Conservation (phyloP, 2,797 vertebrate genomes). For the Girardinus metallicus region DNA sequence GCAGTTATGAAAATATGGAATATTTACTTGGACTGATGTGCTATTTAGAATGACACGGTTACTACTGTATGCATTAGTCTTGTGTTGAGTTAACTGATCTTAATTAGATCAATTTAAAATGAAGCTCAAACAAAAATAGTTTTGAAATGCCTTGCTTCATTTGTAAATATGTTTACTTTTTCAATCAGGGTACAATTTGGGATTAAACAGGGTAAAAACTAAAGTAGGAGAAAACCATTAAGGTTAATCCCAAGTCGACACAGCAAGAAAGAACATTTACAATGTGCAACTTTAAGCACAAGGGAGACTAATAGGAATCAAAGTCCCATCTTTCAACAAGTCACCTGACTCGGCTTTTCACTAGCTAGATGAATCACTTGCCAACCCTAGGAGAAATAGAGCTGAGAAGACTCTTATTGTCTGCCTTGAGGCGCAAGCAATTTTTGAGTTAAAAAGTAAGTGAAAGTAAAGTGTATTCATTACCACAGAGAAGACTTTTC, state of each 20-base stretch:
- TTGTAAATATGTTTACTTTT: neutral
- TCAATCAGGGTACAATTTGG: neutral
- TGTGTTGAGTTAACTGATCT: neutral
- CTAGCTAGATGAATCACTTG: slow-evolving; percentile 67
- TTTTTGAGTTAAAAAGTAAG: slow-evolving; percentile 49
- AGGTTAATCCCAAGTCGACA: slow-evolving; percentile 68
- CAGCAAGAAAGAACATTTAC: slow-evolving; percentile 58
- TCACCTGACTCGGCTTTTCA: slow-evolving; percentile 68
- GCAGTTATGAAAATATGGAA: neutral
- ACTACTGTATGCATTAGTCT: neutral
- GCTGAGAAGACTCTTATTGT: slow-evolving; percentile 57
- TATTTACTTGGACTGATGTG: neutral
- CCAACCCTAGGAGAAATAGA: slow-evolving; percentile 45
- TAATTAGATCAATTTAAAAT: neutral
- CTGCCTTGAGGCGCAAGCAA: slow-evolving; percentile 49
- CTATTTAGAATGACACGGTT: neutral
- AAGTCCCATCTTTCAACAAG: slow-evolving; percentile 71
- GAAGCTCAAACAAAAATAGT: neutral
- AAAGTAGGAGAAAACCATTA: slow-evolving; percentile 30
- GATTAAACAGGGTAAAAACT: slow-evolving; percentile 17
- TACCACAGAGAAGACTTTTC: slow-evolving; percentile 17
- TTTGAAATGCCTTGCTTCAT: neutral
- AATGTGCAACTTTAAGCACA: slow-evolving; percentile 57
- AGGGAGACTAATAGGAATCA: slow-evolving; percentile 73
- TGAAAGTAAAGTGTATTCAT: slow-evolving; percentile 32